These are phyloP conservation scores for Apis dorsata DNA, from an alignment of 1,140 invertebrate species.

Conservation along the genomic window DNA sequence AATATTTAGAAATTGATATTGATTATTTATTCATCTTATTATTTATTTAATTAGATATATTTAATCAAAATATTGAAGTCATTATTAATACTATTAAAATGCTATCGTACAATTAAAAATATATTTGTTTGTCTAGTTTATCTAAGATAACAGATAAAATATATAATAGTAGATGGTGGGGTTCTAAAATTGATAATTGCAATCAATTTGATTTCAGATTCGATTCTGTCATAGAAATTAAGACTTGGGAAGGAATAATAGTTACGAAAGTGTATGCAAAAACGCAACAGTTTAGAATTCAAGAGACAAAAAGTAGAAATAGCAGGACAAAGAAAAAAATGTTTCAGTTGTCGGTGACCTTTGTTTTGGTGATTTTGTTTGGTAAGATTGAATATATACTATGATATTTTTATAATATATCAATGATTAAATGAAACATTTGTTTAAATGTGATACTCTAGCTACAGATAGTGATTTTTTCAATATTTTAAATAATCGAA, in stretches of 20 bases:
- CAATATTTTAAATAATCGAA: neutral
- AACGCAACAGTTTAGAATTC: neutral
- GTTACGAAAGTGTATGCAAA: neutral
- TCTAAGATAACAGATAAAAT: slow-evolving; percentile 32
- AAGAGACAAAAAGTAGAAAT: too few species aligned
- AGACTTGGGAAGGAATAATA: neutral
- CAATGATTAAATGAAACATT: neutral
- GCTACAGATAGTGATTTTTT: neutral
- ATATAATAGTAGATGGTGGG: neutral
- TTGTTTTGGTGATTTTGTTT: slow-evolving; percentile 23
- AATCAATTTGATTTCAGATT: slow-evolving; percentile 41
- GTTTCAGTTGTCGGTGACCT: slow-evolving; percentile 10
- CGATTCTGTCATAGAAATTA: slow-evolving; percentile 1
- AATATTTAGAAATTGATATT: neutral
- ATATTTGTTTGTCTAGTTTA: slow-evolving; percentile 10
- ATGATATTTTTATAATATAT: neutral
- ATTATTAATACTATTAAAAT: neutral
- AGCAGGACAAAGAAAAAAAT: neutral
- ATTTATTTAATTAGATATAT: neutral
- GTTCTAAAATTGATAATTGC: slow-evolving; percentile 20
- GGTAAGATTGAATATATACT: slow-evolving; percentile 40
- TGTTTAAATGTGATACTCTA: neutral
- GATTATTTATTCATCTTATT: neutral
- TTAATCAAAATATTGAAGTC: neutral
- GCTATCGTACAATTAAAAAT: neutral